Evolutionary conservation across 92 coral and sea anemone genomes (phyloP).

Genomic region (Pocillopora meandrina): DNA sequence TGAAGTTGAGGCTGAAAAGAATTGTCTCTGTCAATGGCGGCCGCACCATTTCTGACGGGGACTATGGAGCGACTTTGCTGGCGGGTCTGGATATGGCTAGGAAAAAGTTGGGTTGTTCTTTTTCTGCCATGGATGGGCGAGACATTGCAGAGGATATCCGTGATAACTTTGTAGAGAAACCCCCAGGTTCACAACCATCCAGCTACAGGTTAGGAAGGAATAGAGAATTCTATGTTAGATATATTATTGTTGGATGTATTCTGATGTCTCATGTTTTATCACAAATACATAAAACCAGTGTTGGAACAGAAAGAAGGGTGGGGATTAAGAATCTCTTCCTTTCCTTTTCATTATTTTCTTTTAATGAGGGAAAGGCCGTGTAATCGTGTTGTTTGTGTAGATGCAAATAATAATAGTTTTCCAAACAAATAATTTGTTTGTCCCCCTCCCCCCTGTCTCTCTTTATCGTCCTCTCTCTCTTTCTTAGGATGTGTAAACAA

Average conservation of each 20-base stretch:
- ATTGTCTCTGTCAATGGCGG: slow-evolving; percentile 82
- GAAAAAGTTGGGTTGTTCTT: slow-evolving; percentile 85
- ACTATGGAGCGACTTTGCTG: slow-evolving; percentile 43
- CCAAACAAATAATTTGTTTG: too few relatives aligned
- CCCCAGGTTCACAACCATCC: slow-evolving; percentile 84
- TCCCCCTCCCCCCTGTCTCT: too few relatives aligned
- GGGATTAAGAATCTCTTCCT: too few relatives aligned
- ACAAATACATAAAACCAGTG: too few relatives aligned
- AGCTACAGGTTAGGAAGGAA: slow-evolving; percentile 53
- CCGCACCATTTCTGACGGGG: slow-evolving; percentile 37
- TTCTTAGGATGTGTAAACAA: too few relatives aligned
- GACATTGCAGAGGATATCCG: slow-evolving; percentile 84
- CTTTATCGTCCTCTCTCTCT: too few relatives aligned
- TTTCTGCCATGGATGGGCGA: slow-evolving; percentile 81
- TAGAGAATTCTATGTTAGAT: not conserved
- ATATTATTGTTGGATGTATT: not conserved
- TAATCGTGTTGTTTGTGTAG: too few relatives aligned
- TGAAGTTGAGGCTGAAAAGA: slow-evolving; percentile 60
- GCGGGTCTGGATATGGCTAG: slow-evolving; percentile 66
- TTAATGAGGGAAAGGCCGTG: too few relatives aligned
- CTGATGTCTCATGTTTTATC: too few relatives aligned
- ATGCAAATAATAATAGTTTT: too few relatives aligned
- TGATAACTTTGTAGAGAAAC: slow-evolving; percentile 62
- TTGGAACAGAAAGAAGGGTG: too few relatives aligned
- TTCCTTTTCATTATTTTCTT: too few relatives aligned